Evolutionary conservation across 2,113 vertebrate species (phyloP), one percentile per base, ranked within the genome.

Genomic region (Sula dactylatra): DNA sequence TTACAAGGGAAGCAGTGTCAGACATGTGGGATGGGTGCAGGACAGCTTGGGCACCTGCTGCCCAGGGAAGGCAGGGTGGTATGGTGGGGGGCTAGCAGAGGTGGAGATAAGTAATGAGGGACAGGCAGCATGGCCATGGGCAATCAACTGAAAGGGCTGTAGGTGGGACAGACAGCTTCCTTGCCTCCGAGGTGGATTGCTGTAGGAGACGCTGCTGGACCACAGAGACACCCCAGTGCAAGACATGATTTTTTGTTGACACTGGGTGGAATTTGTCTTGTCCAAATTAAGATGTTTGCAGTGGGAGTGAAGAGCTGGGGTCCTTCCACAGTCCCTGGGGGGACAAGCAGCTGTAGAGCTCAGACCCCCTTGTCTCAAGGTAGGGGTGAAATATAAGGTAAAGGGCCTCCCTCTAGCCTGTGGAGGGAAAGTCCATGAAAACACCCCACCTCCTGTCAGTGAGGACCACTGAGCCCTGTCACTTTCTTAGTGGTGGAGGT

Each of bases 11-110:
- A 62, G 25, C 26, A 4, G 32, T 5, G n/a, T 70, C 42, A 74
- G 70, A 25, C 3, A 1, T 7, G 14, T 0, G 15, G 31, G 21
- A 36, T 32, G 0, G 2, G 12, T 38, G 31, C 13, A 49, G 65
- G 49, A 26, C 13, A 34, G 52, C n/a, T 15, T 31, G 49, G 34
- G 11, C 19, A 16, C 26, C 19, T 24, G 34, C 34, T 85, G 61
- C 29, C 16, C 8, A 2, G n/a, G 10, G 42, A n/a, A 34, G n/a
- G 44, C 9, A 25, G 29, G 24, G 8, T 47, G 34, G 8, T 61
- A 10, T 34, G 45, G 27, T 32, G 11, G 21, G 13, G 44, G 26
- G 15, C 12, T n/a, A 14, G 21, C 15, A 18, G 55, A 54, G 49
- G 16, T 21, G 49, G 45, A 7, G 11, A 7, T 36, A 34, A 32